Conservation (phyloP, 2,113 vertebrate genomes). For the Notothenia coriiceps region DNA sequence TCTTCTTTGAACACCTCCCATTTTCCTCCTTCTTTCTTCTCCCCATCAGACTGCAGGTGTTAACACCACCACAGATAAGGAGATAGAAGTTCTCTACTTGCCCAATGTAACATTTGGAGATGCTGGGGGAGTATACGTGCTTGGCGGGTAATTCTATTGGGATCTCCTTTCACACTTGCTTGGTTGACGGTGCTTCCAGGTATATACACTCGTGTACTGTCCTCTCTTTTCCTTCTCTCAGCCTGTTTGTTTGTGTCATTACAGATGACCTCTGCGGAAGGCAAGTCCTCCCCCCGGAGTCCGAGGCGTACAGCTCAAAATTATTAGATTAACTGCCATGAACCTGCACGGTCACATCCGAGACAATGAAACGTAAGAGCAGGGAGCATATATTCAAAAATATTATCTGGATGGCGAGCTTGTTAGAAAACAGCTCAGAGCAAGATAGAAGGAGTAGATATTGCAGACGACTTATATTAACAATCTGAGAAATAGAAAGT, state of each 20-base stretch:
- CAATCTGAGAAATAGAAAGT: slow-evolving; percentile 57
- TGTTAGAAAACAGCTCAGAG: slow-evolving; percentile 59
- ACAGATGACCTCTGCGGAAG: slow-evolving; percentile 50
- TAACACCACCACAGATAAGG: slow-evolving; percentile 99
- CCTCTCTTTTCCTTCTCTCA: slow-evolving; percentile 51
- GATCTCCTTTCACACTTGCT: slow-evolving; percentile 99
- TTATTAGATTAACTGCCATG: slow-evolving; percentile 48
- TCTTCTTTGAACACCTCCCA: slow-evolving; percentile 66
- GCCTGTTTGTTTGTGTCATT: slow-evolving; percentile 39
- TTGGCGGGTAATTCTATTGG: slow-evolving; percentile 99
- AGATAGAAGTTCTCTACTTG: slow-evolving; percentile 99
- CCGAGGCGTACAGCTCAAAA: slow-evolving; percentile 30
- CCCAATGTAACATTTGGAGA: slow-evolving; percentile 99
- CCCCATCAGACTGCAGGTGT: slow-evolving; percentile 99
- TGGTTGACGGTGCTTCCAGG: slow-evolving; percentile 99
- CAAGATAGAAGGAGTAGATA: too few relatives aligned
- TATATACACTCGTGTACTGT: slow-evolving; percentile 87
- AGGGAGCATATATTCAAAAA: slow-evolving; percentile 52
- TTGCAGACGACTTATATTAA: slow-evolving; percentile 46
- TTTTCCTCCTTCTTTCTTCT: slow-evolving; percentile 78
- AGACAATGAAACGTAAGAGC: slow-evolving; percentile 38
- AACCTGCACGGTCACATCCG: slow-evolving; percentile 19
- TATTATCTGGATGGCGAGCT: slow-evolving; percentile 51
- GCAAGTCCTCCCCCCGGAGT: slow-evolving; percentile 53
- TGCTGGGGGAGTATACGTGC: slow-evolving; percentile 99